phyloP scores from a whole-genome alignment of 2,797 vertebrate species.

The Hyperoplus lanceolatus region DNA sequence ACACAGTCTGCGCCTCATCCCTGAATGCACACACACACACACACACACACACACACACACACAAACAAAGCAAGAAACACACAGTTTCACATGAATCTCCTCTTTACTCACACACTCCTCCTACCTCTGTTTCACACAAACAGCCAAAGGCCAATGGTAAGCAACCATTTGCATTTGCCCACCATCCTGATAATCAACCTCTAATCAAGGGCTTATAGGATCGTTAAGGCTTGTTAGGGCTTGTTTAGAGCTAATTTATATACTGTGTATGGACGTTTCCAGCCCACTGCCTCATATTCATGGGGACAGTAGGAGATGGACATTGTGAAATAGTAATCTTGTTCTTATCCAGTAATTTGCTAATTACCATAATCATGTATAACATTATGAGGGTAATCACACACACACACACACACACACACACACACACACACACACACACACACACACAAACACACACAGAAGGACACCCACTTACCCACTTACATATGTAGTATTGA shows the following conservation, averaged over 20 bases:
- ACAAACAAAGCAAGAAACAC: not conserved
- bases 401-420: not conserved
- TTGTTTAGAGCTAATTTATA: slow-evolving; percentile 71
- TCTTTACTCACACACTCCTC: slow-evolving; percentile 7
- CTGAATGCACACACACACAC: slow-evolving; percentile 37
- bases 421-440: not conserved
- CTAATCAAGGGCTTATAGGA: slow-evolving; percentile 66
- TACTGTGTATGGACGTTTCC: slow-evolving; percentile 48
- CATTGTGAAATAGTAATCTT: slow-evolving; percentile 49
- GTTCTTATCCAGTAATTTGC: slow-evolving; percentile 59
- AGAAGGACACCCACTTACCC: not conserved
- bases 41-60: not conserved
- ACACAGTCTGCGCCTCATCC: slow-evolving; percentile 51
- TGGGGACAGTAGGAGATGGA: slow-evolving; percentile 57
- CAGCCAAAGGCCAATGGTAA: slow-evolving; percentile 56
- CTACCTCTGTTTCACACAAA: slow-evolving; percentile 28
- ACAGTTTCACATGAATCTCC: slow-evolving; percentile 9
- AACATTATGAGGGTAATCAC: slow-evolving; percentile 44
- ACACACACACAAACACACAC: not conserved
- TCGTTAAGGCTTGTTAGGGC: slow-evolving; percentile 62
- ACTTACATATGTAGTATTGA: slow-evolving; percentile 11
- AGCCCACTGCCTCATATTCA: slow-evolving; percentile 54
- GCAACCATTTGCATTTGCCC: slow-evolving; percentile 58
- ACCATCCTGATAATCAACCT: slow-evolving; percentile 65
- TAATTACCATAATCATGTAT: slow-evolving; percentile 61